These are phyloP conservation scores for Microdon myrmicae DNA, from an alignment of 2,888 invertebrate genomes.

Conservation along the genomic window DNA sequence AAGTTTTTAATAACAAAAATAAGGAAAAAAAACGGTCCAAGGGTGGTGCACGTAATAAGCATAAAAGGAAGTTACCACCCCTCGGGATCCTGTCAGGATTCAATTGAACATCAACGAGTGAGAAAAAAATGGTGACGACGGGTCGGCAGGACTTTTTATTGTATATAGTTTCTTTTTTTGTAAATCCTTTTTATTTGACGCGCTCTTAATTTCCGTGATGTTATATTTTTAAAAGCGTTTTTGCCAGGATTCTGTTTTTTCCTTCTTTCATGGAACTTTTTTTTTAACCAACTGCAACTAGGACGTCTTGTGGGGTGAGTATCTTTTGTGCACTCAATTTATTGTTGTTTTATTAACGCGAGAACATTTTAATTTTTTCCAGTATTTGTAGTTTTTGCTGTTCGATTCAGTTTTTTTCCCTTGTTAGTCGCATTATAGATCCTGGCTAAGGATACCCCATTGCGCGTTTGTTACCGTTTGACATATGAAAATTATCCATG, in stretches of 20 bases:
- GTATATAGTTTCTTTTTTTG: conserved; percentile 15
- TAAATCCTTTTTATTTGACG: conserved; percentile 45
- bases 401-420: conserved; percentile 18
- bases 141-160: conserved; percentile 36
- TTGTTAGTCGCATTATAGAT: conserved; percentile 20
- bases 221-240: conserved; percentile 24
- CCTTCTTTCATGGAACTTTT: no score
- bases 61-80: conserved; percentile 47
- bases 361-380: conserved; percentile 48
- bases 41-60: conserved; percentile 44
- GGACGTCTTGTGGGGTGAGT: conserved; percentile 35
- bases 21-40: conserved; percentile 27
- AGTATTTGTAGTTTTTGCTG: conserved; percentile 11
- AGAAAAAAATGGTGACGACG: conserved; percentile 50
- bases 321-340: conserved; percentile 40
- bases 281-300: neutral
- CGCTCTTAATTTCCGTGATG: conserved; percentile 52
- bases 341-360: conserved; percentile 46
- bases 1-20: conserved; percentile 5
- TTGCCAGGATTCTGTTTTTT: no score
- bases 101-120: conserved; percentile 38
- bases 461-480: conserved; percentile 46
- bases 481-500: conserved; percentile 47
- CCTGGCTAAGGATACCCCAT: conserved; percentile 37
- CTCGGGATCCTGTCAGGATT: conserved; percentile 35